phyloP scores from a whole-genome alignment of 2,888 invertebrate genomes.

The Theristus sp. region DNA sequence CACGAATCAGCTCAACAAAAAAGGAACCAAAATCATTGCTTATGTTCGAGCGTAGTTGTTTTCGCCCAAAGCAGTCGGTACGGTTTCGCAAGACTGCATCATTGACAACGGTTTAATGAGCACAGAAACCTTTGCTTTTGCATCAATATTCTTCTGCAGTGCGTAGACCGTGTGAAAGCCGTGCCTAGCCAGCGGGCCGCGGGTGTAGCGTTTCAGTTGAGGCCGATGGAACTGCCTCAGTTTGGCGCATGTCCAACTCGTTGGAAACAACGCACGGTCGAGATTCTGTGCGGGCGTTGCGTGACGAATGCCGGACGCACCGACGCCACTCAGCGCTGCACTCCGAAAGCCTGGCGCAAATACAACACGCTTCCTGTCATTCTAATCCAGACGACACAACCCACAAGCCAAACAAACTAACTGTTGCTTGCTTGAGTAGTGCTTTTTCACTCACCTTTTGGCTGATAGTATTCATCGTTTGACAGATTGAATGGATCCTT shows the following conservation, averaged over 20 bases:
- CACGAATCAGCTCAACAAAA: no score
- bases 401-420: no score
- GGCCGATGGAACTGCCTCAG: conserved; percentile 83
- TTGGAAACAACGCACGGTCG: conserved; percentile 80
- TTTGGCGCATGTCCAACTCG: conserved; percentile 63
- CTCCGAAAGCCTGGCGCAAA: conserved; percentile 25
- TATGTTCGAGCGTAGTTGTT: no score
- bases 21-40: no score
- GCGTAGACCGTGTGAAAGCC: conserved; percentile 50
- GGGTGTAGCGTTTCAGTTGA: conserved; percentile 63
- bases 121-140: conserved; percentile 66
- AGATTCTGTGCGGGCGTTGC: conserved; percentile 92
- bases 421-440: no score
- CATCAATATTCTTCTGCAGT: conserved; percentile 66
- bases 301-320: conserved; percentile 49
- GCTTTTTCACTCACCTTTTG: no score
- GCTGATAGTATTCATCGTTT: conserved; percentile 86
- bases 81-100: no score
- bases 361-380: no score
- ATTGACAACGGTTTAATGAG: no score
- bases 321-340: conserved; percentile 21
- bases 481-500: conserved; percentile 93
- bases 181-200: conserved; percentile 49
- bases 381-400: no score
- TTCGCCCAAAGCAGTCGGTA: no score